Evolutionary conservation across 2,888 invertebrate genomes (phyloP).

Genomic region (Craniophora ligustri): DNA sequence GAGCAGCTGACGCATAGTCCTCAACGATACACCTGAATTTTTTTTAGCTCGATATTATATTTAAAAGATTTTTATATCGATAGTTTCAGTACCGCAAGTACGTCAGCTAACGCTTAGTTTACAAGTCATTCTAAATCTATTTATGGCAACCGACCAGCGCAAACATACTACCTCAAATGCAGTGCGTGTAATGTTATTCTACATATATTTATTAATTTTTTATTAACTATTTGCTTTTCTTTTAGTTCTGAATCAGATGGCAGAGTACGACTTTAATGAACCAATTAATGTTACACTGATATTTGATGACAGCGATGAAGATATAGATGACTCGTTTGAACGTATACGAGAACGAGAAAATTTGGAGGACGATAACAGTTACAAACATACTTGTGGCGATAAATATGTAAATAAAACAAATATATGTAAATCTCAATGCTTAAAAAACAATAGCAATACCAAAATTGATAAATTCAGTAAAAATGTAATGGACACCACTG

Average conservation of each 20-base stretch:
- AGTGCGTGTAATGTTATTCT: too few relatives aligned
- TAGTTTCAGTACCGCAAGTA: too few relatives aligned
- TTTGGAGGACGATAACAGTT: not conserved
- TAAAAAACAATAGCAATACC: not conserved
- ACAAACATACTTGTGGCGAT: not conserved
- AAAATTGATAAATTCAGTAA: not conserved
- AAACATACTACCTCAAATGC: too few relatives aligned
- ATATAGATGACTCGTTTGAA: slow-evolving; percentile 16
- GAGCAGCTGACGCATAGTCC: too few relatives aligned
- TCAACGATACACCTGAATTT: too few relatives aligned
- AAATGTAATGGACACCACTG: not conserved
- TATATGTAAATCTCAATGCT: slow-evolving; percentile 1
- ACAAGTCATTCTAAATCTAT: too few relatives aligned
- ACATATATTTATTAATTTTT: too few relatives aligned
- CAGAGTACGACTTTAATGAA: slow-evolving; percentile 57
- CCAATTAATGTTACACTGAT: slow-evolving; percentile 57
- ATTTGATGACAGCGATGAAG: slow-evolving; percentile 59
- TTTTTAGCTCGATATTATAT: too few relatives aligned
- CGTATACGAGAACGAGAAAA: slow-evolving; percentile 5
- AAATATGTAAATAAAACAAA: not conserved
- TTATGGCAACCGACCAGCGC: too few relatives aligned
- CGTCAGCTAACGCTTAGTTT: too few relatives aligned
- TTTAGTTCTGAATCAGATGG: slow-evolving; percentile 51
- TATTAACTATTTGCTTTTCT: not conserved
- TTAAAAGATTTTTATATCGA: too few relatives aligned